Evolutionary conservation across 1,140 invertebrate genomes (phyloP).

Genomic region (Chironomus tepperi): DNA sequence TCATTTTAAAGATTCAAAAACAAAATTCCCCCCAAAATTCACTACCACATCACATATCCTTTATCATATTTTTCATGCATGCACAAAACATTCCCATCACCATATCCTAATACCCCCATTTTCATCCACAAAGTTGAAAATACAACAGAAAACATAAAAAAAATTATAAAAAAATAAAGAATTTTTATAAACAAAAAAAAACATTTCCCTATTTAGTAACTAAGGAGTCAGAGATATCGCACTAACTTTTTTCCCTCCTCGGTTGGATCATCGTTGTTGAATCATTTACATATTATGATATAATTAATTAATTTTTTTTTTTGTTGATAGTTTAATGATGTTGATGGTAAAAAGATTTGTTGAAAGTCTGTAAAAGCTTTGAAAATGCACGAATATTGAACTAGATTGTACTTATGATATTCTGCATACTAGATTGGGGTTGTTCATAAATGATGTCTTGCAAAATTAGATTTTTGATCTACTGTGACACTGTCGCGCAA

Average conservation of each 20-base stretch:
- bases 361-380: neutral
- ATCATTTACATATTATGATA: neutral
- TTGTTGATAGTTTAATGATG: too few relatives aligned
- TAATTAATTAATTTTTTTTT: too few relatives aligned
- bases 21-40: too few relatives aligned
- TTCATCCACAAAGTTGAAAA: neutral
- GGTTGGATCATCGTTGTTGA: slow-evolving; percentile 22
- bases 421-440: too few relatives aligned
- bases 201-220: slow-evolving; percentile 10
- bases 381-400: neutral
- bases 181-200: neutral
- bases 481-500: too few relatives aligned
- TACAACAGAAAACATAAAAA: neutral
- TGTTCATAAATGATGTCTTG: too few relatives aligned
- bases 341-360: neutral
- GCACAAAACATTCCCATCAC: neutral
- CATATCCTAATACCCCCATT: neutral
- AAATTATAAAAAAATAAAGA: neutral
- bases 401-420: too few relatives aligned
- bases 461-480: too few relatives aligned
- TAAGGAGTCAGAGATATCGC: slow-evolving; percentile 23
- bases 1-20: too few relatives aligned
- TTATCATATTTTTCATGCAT: slow-evolving; percentile 16
- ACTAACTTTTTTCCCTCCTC: slow-evolving; percentile 22
- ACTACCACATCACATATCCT: too few relatives aligned